phyloP scores from a whole-genome alignment of 2,797 vertebrate genomes.

The Poliocrania exsul region DNA sequence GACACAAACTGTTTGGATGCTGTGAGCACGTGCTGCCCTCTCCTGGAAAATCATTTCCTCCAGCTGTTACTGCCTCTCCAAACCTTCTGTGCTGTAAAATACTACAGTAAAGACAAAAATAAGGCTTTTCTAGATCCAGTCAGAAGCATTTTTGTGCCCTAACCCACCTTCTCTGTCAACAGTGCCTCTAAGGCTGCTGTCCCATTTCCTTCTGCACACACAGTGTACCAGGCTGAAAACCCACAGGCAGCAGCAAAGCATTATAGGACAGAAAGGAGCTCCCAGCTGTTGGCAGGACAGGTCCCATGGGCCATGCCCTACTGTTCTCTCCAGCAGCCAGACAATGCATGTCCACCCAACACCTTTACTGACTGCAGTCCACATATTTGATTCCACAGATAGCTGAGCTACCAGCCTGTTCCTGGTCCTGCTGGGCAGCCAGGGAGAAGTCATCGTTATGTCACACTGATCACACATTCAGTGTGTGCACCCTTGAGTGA shows the following conservation, averaged over 20 bases:
- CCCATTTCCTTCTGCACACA: fast-evolving
- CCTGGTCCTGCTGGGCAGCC: neutral
- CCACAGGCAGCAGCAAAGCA: neutral
- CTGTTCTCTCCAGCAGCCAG: neutral
- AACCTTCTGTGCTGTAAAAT: neutral
- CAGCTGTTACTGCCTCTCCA: fast-evolving
- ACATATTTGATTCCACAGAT: fast-evolving
- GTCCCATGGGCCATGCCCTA: neutral
- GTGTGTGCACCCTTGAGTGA: neutral
- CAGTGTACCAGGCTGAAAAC: neutral
- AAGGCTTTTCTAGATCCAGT: neutral
- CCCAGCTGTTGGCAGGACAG: neutral
- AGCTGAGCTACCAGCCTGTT: neutral
- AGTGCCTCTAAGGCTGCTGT: neutral
- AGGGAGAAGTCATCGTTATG: neutral
- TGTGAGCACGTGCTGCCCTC: slow-evolving; percentile 69
- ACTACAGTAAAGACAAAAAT: fast-evolving
- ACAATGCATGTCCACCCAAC: neutral
- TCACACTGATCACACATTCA: neutral
- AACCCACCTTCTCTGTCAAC: neutral
- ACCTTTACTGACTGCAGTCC: neutral
- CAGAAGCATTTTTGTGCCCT: neutral
- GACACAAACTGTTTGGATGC: neutral
- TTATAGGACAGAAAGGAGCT: neutral
- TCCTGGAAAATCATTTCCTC: slow-evolving; percentile 49